Evolutionary conservation across 2,113 vertebrate genomes (phyloP), one percentile per base, ranked within the genome.

Genomic region (Aepyceros melampus): DNA sequence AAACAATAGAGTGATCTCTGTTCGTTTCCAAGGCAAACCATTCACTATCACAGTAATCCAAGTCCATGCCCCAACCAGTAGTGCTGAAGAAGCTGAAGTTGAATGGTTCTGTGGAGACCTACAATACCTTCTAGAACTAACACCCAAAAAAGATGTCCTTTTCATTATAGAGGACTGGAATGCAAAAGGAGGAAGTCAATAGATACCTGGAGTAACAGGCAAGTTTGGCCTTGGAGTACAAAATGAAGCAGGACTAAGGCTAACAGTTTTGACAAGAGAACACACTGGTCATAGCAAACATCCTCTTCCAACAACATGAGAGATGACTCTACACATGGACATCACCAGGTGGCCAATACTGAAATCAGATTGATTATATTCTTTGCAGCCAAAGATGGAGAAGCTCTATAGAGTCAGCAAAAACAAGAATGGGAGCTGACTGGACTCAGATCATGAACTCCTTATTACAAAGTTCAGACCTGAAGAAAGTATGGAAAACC

Each of bases 251-350:
- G 67, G 17, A 19, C 9, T 23, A 36, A 36, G 67, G n/a, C 64
- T 23, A 71, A 71, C 19, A 71, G 4, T 71, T 71, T 71, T 36
- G n/a, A 21, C 67, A 71, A 71, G 67, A 71, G 9, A 36, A 71
- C 9, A 12, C n/a, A 36, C n/a, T 71, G 17, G n/a, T 71, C n/a
- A 36, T 71, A 71, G 67, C 19, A 71, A 36, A 36, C 1, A 23
- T n/a, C 2, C 19, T 36, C n/a, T 36, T 71, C 9, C 19, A 36
- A 1, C 67, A 71, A 12, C 9, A 36, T 9, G 2, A 71, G 17
- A 36, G n/a, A 23, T 0, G 5, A 71, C n/a, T 21, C 2, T 36
- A 71, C n/a, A 36, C n/a, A 23, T 36, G 67, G n/a, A 71, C 9
- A 36, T 36, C n/a, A 36, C n/a, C n/a, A 71, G 9, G 9, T 36